Conservation (phyloP, 2,888 invertebrate genomes). For the Sepiola atlantica region DNA sequence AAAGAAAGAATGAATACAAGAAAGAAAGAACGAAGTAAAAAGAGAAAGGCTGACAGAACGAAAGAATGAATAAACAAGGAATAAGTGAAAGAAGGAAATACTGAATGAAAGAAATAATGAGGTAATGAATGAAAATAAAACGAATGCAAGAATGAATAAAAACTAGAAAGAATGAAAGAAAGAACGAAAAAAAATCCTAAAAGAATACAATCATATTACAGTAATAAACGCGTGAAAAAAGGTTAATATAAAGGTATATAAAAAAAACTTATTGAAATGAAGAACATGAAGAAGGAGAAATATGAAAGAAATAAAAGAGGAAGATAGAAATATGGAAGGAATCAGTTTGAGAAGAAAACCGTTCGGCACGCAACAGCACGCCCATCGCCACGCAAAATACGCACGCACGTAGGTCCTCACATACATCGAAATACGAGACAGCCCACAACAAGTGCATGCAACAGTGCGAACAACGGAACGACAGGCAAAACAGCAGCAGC, state of each 20-base stretch:
- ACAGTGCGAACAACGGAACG: not conserved
- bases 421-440: not conserved
- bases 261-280: not conserved
- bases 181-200: not conserved
- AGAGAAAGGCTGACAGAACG: not conserved
- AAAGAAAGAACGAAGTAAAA: not conserved
- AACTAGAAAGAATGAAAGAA: rapidly evolving
- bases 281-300: not conserved
- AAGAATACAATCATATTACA: no score
- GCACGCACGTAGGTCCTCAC: not conserved
- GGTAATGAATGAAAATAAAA: not conserved
- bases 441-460: constrained; percentile 24
- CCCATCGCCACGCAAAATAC: not conserved
- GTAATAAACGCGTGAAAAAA: not conserved
- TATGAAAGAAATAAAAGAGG: not conserved
- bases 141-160: not conserved
- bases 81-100: not conserved
- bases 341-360: not conserved
- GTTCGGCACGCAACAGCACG: constrained; percentile 19
- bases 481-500: not conserved
- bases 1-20: not conserved
- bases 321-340: not conserved
- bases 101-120: not conserved
- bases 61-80: not conserved
- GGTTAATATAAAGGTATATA: not conserved